Evolutionary conservation across 1,140 invertebrate genomes (phyloP).

Genomic region (Lycorma delicatula): DNA sequence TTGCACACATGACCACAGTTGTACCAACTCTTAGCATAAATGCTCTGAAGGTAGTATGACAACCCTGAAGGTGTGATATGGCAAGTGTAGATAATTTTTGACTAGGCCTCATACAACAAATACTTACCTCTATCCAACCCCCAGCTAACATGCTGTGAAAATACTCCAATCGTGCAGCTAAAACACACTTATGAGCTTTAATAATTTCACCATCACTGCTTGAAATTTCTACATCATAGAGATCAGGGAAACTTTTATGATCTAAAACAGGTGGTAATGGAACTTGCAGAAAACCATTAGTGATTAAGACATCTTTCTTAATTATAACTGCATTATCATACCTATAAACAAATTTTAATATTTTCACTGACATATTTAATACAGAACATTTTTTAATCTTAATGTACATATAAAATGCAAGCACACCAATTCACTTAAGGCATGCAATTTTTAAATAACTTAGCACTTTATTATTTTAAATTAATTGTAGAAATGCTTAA

Average conservation of each 20-base stretch:
- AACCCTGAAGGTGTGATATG: no score
- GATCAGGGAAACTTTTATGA: slow-evolving; percentile 39
- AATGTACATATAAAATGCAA: no score
- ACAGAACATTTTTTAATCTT: no score
- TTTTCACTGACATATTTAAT: background rate
- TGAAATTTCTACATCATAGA: slow-evolving; percentile 51
- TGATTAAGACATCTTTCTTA: slow-evolving; percentile 2
- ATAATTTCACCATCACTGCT: slow-evolving; percentile 49
- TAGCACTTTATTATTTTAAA: no score
- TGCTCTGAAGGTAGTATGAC: no score
- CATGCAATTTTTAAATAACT: no score
- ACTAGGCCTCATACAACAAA: background rate
- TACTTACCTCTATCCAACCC: slow-evolving; percentile 53
- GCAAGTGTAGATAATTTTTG: no score
- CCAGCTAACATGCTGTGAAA: slow-evolving; percentile 64
- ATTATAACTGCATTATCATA: slow-evolving; percentile 14
- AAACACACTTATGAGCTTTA: slow-evolving; percentile 61
- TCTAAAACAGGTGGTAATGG: slow-evolving; percentile 16
- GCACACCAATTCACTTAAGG: no score
- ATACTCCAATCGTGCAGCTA: slow-evolving; percentile 61
- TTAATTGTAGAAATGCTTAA: no score
- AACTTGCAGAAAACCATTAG: background rate
- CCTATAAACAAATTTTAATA: slow-evolving; percentile 22
- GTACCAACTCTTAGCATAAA: no score
- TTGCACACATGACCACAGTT: no score